Base-by-base conservation (phyloP, 2,797 vertebrate species). In the Poecile montanus region DNA sequence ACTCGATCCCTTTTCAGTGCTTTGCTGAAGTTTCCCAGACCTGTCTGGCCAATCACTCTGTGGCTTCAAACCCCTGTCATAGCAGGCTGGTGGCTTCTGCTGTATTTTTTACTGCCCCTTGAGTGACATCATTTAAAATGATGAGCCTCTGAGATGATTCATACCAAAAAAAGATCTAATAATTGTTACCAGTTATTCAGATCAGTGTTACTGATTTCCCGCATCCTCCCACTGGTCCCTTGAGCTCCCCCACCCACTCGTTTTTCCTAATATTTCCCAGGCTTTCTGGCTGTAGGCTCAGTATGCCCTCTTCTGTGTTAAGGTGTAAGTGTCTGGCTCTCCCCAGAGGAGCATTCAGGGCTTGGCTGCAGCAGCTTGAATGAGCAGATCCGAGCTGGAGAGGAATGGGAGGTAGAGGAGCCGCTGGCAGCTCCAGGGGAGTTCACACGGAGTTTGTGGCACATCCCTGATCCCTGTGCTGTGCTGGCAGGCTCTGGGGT, bases 131-230 rank as follows among this genome's bases (percentile, higher is more conserved):
- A 44, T 85, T 91, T 77, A 82, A 92, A 92, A 57, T 63, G 74
- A 71, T 72, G 83, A 91, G 51, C 66, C 71, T 92, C 80, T 79
- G 90, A 70, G 71, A 91, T 95, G 95, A 95, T 95, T 96, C 94
- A 95, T 89, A 67, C 77, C 36, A 53, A 89, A 85, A 85, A 91
- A 91, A 91, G 93, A 94, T 84, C 94, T 82, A 95, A 95, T 94
- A 94, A 95, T 95, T 93, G 91, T 96, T 96, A 93, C 94, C 90
- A 94, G 94, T 92, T 94, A 86, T 84, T 94, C 92, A 93, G 57
- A 96, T 93, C 86, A n/a, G 50, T 56, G 71, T 79, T 95, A 57
- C 51, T 74, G 88, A 95, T 94, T 95, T 95, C 92, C 94, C 11
- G 19, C 93, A 93, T 94, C 96, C 92, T 95, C 95, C 92, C 96